Percentiles rank a stretch among this genome's conserved stretches.
These are phyloP conservation scores for Thomomys bottae DNA, from an alignment of 2,113 vertebrate genomes.

Conservation along the genomic window DNA sequence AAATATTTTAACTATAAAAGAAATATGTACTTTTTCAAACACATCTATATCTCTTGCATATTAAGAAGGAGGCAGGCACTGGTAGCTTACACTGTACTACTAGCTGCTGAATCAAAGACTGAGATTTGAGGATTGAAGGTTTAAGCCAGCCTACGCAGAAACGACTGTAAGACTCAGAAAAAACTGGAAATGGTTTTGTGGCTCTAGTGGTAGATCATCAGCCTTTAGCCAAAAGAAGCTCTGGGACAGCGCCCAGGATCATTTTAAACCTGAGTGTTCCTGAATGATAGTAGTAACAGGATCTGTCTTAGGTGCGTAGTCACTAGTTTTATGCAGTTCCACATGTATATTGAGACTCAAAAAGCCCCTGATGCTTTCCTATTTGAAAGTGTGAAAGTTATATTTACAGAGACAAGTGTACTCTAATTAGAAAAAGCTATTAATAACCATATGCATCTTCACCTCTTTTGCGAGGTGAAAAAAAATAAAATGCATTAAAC, in stretches of 20 bases:
- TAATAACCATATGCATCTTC: conserved; percentile 63
- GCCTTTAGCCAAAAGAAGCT: no score
- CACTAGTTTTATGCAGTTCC: conserved; percentile 30
- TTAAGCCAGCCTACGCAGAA: not conserved
- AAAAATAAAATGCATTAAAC: not conserved
- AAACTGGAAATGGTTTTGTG: no score
- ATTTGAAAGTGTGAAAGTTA: conserved; percentile 49
- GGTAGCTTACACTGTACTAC: no score
- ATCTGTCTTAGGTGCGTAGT: not conserved
- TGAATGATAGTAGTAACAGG: not conserved
- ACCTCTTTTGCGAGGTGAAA: not conserved
- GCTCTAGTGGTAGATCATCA: no score
- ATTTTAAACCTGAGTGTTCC: conserved; percentile 36
- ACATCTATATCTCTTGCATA: not conserved
- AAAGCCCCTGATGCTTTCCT: conserved; percentile 64
- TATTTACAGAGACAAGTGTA: conserved; percentile 40
- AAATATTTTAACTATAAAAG: not conserved
- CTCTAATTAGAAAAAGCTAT: conserved; percentile 55
- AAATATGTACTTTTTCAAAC: conserved; percentile 20
- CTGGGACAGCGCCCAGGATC: not conserved
- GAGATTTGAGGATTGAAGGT: conserved; percentile 29
- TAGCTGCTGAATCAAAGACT: no score
- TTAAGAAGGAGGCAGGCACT: not conserved
- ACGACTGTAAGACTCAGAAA: no score
- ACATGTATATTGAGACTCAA: conserved; percentile 15